These are phyloP conservation scores for Jordanella pulchra DNA, from an alignment of 2,797 vertebrate genomes.

Conservation along the genomic window DNA sequence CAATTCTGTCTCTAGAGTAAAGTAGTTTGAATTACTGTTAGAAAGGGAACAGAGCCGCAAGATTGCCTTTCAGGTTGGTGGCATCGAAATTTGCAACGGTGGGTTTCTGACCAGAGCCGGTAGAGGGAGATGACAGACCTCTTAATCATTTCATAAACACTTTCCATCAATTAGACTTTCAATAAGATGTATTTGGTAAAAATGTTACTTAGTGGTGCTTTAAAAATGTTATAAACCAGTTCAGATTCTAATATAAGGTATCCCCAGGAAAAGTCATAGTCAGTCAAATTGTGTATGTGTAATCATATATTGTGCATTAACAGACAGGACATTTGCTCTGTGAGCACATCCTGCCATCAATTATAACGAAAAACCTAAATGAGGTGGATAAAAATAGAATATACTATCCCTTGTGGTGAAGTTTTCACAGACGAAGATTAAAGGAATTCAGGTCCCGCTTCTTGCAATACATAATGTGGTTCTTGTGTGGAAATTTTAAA, in stretches of 20 bases:
- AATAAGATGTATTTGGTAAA: too few relatives aligned
- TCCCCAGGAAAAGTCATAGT: slow-evolving; percentile 26
- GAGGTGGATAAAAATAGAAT: slow-evolving; percentile 73
- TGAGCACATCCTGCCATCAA: slow-evolving; percentile 75
- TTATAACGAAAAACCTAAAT: slow-evolving; percentile 73
- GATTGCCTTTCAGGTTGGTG: too few relatives aligned
- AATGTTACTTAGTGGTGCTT: too few relatives aligned
- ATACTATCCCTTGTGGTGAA: slow-evolving; percentile 46
- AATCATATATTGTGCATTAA: slow-evolving; percentile 59
- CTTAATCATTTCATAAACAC: too few relatives aligned
- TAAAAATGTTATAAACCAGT: too few relatives aligned
- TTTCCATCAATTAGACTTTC: too few relatives aligned
- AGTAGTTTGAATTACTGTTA: too few relatives aligned
- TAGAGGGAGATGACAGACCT: too few relatives aligned
- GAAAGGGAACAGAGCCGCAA: too few relatives aligned
- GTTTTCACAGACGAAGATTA: slow-evolving; percentile 44
- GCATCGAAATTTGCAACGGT: too few relatives aligned
- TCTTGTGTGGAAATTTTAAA: slow-evolving; percentile 28
- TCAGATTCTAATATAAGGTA: slow-evolving; percentile 20
- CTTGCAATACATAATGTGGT: slow-evolving; percentile 13
- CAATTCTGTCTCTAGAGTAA: too few relatives aligned
- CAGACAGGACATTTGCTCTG: slow-evolving; percentile 65
- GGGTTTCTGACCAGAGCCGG: too few relatives aligned
- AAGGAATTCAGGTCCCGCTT: slow-evolving; percentile 22
- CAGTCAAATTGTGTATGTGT: slow-evolving; percentile 31